Evolutionary conservation across 2,888 invertebrate species (phyloP), one percentile per base, ranked within the genome.

Genomic region (Chaetogeoica ovagalla): DNA sequence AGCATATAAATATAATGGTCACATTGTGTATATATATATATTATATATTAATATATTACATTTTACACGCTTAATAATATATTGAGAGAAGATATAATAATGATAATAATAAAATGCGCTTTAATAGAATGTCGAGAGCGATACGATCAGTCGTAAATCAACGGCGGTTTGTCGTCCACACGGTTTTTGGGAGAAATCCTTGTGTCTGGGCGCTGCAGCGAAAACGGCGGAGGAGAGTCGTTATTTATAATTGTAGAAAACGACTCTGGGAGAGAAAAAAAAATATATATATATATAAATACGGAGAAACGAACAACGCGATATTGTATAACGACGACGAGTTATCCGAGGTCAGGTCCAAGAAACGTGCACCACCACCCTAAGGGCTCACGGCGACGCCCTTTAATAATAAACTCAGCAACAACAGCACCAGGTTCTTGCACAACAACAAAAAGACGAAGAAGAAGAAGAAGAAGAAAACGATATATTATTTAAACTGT

Each of bases 131-230:
- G 62, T 70, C 39, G 23, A 63, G 55, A 62, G 62, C 57, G 62
- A 79, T 4, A 30, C 79, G 52, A 79, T 39, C 52, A n/a, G 63
- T 71, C 79, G 70, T 79, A 79, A 79, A 79, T 79, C 79, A 79
- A 79, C 77, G 60, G 59, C n/a, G 62, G 62, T 55, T 37, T 48
- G 48, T 69, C n/a, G 69, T 68, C 48, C 69, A 52, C 48, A 15
- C 13, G 11, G 43, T 43, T 9, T 48, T 48, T 15, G 48, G 48
- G 48, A 48, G 48, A 48, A 48, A 48, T 48, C 11, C 48, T 48
- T 1, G 48, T 13, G 48, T 48, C 48, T 48, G 48, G 13, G 30
- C 30, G 30, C 30, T 43, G 43, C 43, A 43, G 39, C 39, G n/a
- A n/a, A n/a, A n/a, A n/a, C n/a, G n/a, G n/a, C 43, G 6, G 43